Percentiles rank a stretch among this genome's conserved stretches.
These are phyloP conservation scores for Mormyrus proboscirostris DNA, from an alignment of 2,797 vertebrate genomes.

Conservation along the genomic window DNA sequence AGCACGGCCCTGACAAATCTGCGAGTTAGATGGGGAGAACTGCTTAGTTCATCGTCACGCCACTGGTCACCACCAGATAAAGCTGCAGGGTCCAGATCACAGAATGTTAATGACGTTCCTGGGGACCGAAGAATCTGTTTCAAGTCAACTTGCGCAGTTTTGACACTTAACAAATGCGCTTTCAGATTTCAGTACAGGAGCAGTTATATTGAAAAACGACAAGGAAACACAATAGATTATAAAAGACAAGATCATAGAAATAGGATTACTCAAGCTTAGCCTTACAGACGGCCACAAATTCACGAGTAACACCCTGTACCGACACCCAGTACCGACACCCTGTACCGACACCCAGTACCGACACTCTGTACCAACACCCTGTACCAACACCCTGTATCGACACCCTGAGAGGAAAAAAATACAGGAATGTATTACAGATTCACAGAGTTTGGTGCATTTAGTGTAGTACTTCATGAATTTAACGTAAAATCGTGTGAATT, in stretches of 20 bases:
- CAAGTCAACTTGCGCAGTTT: slow-evolving; percentile 54
- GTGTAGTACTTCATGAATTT: background rate
- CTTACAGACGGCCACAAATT: background rate
- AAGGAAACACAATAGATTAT: slow-evolving; percentile 19
- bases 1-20: slow-evolving; percentile 12
- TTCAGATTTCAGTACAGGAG: slow-evolving; percentile 54
- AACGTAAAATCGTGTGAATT: background rate
- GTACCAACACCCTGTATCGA: too few relatives aligned
- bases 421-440: too few relatives aligned
- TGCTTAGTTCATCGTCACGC: slow-evolving; percentile 48
- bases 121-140: slow-evolving; percentile 51
- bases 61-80: slow-evolving; percentile 59
- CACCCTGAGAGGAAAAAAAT: too few relatives aligned
- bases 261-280: slow-evolving; percentile 1
- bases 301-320: background rate
- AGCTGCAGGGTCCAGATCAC: slow-evolving; percentile 46
- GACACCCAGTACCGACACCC: background rate
- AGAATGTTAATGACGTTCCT: slow-evolving; percentile 57
- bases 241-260: background rate
- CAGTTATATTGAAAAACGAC: slow-evolving; percentile 37
- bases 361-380: too few relatives aligned
- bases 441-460: background rate
- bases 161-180: slow-evolving; percentile 50
- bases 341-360: too few relatives aligned
- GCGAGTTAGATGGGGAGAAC: slow-evolving; percentile 39